Conservation (phyloP, 1,140 invertebrate species). For the Amphibalanus amphitrite region DNA sequence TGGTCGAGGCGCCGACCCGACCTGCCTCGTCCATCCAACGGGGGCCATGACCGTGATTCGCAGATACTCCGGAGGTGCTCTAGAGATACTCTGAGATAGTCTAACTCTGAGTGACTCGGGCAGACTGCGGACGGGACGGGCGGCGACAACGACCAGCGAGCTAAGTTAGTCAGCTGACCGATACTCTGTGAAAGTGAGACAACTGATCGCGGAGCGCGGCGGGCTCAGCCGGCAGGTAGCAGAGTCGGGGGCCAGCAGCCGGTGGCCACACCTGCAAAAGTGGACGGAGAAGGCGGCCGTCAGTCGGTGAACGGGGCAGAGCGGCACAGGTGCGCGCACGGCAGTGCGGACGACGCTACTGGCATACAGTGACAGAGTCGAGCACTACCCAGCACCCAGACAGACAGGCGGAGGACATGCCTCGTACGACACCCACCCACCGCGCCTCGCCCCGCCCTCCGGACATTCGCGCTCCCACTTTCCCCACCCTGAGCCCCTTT, state of each 20-base stretch:
- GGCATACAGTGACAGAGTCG: background rate
- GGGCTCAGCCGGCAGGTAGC: background rate
- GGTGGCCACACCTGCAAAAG: background rate
- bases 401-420: background rate
- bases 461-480: too few species aligned
- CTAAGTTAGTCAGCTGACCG: background rate
- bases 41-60: too few species aligned
- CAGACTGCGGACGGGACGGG: too few species aligned
- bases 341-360: background rate
- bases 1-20: background rate
- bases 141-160: background rate
- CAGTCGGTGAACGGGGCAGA: background rate
- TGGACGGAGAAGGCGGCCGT: background rate
- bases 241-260: background rate
- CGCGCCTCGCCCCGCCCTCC: too few species aligned
- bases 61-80: too few species aligned
- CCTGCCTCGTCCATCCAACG: too few species aligned
- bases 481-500: too few species aligned
- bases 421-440: too few species aligned
- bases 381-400: background rate
- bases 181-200: background rate
- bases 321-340: background rate
- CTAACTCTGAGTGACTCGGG: background rate
- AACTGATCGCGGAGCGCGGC: background rate
- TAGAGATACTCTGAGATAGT: too few species aligned